These are phyloP conservation scores for Proteles cristata DNA, from an alignment of 2,113 vertebrate species.

Conservation along the genomic window DNA sequence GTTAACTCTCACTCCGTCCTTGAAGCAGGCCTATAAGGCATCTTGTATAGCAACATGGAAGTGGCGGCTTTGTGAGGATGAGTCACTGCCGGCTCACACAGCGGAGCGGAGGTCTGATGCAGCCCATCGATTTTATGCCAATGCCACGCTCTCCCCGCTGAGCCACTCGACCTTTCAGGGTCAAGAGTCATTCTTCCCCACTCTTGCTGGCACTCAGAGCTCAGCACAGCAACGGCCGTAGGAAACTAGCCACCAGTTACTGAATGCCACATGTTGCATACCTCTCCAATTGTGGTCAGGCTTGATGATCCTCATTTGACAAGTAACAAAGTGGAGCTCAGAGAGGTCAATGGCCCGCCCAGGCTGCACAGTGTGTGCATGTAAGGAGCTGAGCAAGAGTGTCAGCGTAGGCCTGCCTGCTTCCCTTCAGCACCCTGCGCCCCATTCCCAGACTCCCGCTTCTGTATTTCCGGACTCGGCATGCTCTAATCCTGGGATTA, in stretches of 20 bases:
- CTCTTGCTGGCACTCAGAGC: neutral
- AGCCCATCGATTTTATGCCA: neutral
- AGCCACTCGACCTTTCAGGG: neutral
- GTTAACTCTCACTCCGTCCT: neutral
- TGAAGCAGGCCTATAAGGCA: accelerated
- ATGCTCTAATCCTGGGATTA: conserved; percentile 63
- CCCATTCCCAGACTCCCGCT: neutral
- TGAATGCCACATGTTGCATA: accelerated
- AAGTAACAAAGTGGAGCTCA: neutral
- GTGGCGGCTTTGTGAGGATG: neutral
- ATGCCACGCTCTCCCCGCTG: neutral
- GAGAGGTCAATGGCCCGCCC: neutral
- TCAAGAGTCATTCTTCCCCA: neutral
- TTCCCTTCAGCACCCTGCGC: accelerated
- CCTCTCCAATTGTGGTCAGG: neutral
- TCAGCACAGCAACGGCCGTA: accelerated
- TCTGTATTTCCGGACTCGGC: neutral
- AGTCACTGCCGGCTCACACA: neutral
- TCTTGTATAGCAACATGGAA: accelerated
- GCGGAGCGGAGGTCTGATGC: neutral
- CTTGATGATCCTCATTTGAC: neutral
- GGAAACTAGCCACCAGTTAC: neutral
- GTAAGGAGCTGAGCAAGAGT: neutral
- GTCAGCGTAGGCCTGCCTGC: neutral
- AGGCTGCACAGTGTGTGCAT: neutral